A percentile compares a stretch with the other conserved stretches of the same genome.
Evolutionary conservation across 2,113 vertebrate species (phyloP).

Genomic region (Lontra canadensis): DNA sequence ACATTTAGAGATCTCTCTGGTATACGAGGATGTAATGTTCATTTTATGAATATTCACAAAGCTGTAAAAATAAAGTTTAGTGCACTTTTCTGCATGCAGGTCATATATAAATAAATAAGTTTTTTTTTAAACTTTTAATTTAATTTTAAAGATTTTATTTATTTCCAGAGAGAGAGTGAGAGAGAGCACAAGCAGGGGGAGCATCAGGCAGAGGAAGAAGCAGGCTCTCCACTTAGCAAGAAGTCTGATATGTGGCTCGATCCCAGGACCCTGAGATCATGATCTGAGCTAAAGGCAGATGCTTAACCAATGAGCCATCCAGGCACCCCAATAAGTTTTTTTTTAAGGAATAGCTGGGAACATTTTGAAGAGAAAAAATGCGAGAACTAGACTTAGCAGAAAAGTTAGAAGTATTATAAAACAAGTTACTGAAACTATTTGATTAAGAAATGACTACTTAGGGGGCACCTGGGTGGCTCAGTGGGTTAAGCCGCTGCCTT

Average conservation of each 20-base stretch:
- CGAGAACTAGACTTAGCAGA: not conserved
- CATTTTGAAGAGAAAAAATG: not conserved
- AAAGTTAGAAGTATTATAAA: not conserved
- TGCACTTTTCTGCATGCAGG: not conserved
- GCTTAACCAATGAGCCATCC: too few relatives aligned
- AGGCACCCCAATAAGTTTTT: not conserved
- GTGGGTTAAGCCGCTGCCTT: too few relatives aligned
- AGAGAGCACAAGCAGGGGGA: too few relatives aligned
- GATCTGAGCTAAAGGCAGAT: too few relatives aligned
- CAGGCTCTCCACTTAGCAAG: too few relatives aligned
- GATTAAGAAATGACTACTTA: not conserved
- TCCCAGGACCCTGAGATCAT: too few relatives aligned
- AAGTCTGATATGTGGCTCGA: too few relatives aligned
- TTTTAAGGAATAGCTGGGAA: not conserved
- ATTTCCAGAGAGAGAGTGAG: too few relatives aligned
- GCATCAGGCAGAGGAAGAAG: too few relatives aligned
- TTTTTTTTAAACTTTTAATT: too few relatives aligned
- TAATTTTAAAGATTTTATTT: too few relatives aligned
- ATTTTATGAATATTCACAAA: not conserved
- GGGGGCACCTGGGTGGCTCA: too few relatives aligned
- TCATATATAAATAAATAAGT: not conserved
- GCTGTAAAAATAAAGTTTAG: not conserved
- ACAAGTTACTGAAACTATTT: not conserved
- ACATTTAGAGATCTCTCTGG: not conserved
- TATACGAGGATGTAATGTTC: not conserved